Evolutionary conservation across 2,113 vertebrate genomes (phyloP).

Genomic region (Calidris pygmaea): DNA sequence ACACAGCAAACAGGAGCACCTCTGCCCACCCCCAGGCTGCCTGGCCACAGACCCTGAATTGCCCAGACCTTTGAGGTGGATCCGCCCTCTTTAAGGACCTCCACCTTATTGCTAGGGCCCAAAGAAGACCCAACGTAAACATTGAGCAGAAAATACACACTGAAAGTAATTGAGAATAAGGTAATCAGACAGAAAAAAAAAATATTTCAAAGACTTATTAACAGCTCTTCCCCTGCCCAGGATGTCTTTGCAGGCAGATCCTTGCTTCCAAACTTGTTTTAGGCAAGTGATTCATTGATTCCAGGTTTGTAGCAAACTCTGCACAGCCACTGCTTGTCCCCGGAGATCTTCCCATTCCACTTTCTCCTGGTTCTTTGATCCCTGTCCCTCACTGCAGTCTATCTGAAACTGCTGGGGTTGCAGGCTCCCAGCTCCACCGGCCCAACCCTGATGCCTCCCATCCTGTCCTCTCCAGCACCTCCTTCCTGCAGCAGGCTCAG

Average conservation of each 20-base stretch:
- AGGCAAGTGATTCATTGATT: neutral
- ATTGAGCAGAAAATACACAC: neutral
- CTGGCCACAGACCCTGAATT: neutral
- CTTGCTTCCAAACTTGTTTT: neutral
- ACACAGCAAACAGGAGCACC: neutral
- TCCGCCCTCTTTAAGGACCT: neutral
- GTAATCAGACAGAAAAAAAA: neutral
- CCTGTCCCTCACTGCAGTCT: neutral
- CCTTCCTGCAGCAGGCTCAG: neutral
- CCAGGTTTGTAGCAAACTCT: neutral
- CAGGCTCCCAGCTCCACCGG: neutral
- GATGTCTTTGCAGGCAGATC: neutral
- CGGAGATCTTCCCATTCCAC: neutral
- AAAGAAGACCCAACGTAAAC: neutral
- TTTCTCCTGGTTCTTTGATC: neutral
- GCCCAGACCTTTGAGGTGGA: neutral
- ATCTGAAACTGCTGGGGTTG: neutral
- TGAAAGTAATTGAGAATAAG: neutral
- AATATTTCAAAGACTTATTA: neutral
- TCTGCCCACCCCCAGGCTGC: neutral
- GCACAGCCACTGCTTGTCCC: neutral
- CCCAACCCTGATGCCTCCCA: neutral
- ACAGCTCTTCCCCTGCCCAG: neutral
- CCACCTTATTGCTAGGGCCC: too few relatives aligned
- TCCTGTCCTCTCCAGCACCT: neutral